A percentile compares a stretch with the other conserved stretches of the same genome.
These are phyloP conservation scores for Panthera tigris DNA, from an alignment of 2,113 vertebrate species.

Conservation along the genomic window DNA sequence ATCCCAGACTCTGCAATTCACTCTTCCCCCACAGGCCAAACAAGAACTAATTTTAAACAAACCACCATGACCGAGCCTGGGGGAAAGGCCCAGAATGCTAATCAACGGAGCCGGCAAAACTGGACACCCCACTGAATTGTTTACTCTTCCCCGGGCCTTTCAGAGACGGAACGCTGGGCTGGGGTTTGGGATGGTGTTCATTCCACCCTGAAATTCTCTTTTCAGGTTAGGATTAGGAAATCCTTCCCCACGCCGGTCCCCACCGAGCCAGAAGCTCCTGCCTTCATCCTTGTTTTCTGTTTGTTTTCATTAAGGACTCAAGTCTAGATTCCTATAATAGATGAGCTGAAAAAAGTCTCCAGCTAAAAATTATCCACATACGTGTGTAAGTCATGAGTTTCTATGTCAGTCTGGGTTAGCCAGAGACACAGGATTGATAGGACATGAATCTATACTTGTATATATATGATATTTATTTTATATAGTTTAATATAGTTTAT, in stretches of 20 bases:
- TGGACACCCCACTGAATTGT: not conserved
- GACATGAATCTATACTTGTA: not conserved
- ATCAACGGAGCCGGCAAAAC: not conserved
- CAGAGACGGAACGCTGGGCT: not conserved
- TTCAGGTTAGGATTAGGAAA: constrained; percentile 42
- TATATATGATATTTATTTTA: not conserved
- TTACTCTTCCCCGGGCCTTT: not conserved
- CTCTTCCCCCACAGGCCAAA: constrained; percentile 45
- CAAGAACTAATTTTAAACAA: constrained; percentile 70
- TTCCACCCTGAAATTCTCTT: constrained; percentile 26
- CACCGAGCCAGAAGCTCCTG: not conserved
- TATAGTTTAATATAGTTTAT: not conserved
- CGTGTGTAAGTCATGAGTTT: not conserved
- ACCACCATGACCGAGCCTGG: constrained; percentile 8
- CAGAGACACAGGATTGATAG: not conserved
- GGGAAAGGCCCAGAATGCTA: not conserved
- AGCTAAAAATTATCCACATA: not conserved
- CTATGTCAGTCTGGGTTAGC: not conserved
- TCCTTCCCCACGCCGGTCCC: not conserved
- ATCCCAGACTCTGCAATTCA: constrained; percentile 31
- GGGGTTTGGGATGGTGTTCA: not conserved
- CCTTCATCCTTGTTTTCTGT: not conserved
- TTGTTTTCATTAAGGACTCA: constrained; percentile 14
- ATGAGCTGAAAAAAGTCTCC: not conserved
- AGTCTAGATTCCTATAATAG: constrained; percentile 32